Evolutionary conservation across 2,113 vertebrate genomes (phyloP), one percentile per base, ranked within the genome.

Genomic region (Myrmecobius fasciatus): DNA sequence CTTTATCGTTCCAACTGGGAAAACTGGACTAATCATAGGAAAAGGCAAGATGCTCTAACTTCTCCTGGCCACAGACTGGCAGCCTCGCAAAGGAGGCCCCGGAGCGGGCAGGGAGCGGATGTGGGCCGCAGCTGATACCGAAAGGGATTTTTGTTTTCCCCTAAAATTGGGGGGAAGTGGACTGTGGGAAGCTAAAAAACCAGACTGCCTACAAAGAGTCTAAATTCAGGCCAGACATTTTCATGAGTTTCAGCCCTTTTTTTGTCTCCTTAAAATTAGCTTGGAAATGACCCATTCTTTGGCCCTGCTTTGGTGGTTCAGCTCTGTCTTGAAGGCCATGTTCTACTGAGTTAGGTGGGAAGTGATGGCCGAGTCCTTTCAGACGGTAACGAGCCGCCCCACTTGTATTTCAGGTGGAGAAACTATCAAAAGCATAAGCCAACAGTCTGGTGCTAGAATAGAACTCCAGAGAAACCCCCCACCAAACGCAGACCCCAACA

Each of bases 391-490:
- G 4, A 36, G 8, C 36, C 67, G 24, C 8, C 60, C 60, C 36
- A 83, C 2, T 83, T 83, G 47, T 90, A 48, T 95, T 98, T 89
- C 96, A 99, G 99, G 99, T 97, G 99, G 99, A 92, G 99, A 99
- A 98, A 99, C 99, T 54, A 99, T 99, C 97, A 99, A 99, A 97
- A 99, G 99, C 96, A 99, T 99, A 98, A 99, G 99, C 96, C 99
- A 99, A 56, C 99, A 99, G 97, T 99, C 99, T 46, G 99, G 99
- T 96, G 99, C 99, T 97, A 99, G 99, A 97, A 99, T 99, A 97
- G 99, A 99, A 97, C 99, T 99, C 56, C 99, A 99, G 90, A 99
- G 99, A 98, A 99, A 99, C 94, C 99, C 99, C 96, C 99, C 99
- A 47, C 99, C 99, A 95, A 99, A 99, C 53, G 99, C 99, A 0